Base-by-base conservation (phyloP, 2,797 vertebrate genomes). In the Neostethus bicornis region DNA sequence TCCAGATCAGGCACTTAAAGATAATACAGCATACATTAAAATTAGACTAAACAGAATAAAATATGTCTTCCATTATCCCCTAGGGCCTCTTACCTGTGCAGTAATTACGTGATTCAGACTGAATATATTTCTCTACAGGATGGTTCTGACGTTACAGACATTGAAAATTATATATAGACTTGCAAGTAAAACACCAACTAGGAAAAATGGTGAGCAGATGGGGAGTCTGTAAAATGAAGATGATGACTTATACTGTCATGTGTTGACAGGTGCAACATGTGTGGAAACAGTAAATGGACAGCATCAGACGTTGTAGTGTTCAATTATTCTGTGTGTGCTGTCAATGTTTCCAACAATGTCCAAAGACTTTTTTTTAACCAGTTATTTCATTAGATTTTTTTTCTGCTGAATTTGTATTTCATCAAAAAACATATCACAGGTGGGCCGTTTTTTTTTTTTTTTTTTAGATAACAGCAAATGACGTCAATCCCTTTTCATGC, bases 271-370 rank as follows among this genome's bases (percentile, higher is more conserved):
- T 32, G 19, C 38, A 55, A 61, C 68, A 66, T 50, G 67, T 73
- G 64, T 70, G 79, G 62, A 70, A 70, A 66, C 77, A 68, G 63
- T 60, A 20, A 52, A 53, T 20, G 63, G 61, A 77, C 53, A 38
- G 66, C 55, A 70, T 21, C 59, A 70, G 75, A 64, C 64, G 78
- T 72, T 75, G 48, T 71, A 44, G 53, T 77, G 58, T 65, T 81
- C 77, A 59, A 79, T 84, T 78, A 42, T 73, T 78, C 5, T 64
- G 48, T 82, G 25, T 52, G 49, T 17, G 21, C 21, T 17, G 38
- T 60, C 43, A 42, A 62, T 75, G n/a, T 77, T 71, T 54, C 14
- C 44, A 11, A 16, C 26, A 32, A 37, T 37, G 44, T 29, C 43
- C 49, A 51, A 31, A 68, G 62, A 66, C 19, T 61, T 68, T n/a